A percentile compares a stretch with the other conserved stretches of the same genome.
Conservation (phyloP, 2,888 invertebrate species). For the Drosophila helvetica region DNA sequence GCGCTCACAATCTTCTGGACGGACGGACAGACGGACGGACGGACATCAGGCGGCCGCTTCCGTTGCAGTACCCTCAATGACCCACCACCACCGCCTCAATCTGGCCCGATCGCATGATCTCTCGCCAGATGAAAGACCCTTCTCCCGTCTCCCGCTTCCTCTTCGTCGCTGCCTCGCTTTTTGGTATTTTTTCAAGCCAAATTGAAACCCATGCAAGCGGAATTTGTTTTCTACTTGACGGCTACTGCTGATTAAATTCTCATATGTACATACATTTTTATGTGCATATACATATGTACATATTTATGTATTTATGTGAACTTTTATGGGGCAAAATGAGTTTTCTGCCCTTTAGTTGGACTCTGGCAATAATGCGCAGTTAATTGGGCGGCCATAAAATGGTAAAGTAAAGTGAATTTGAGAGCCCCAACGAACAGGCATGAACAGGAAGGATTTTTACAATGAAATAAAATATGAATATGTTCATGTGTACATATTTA, state of each 20-base stretch:
- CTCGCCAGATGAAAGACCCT: constrained; percentile 4
- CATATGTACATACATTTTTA: not conserved
- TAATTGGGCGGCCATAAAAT: constrained; percentile 50
- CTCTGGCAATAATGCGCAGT: constrained; percentile 32
- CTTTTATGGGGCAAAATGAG: constrained; percentile 21
- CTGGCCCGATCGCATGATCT: constrained; percentile 19
- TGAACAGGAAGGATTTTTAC: not conserved
- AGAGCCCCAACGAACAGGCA: not conserved
- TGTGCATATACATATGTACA: not conserved
- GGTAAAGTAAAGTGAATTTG: constrained; percentile 3
- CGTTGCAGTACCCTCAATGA: constrained; percentile 16
- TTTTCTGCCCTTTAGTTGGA: constrained; percentile 14
- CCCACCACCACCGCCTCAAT: constrained; percentile 4
- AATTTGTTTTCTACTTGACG: constrained; percentile 49
- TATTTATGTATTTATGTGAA: constrained; percentile 3
- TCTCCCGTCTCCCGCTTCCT: constrained; percentile 13
- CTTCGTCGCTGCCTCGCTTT: constrained; percentile 15
- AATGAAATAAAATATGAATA: constrained; percentile 2
- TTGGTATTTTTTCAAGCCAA: constrained; percentile 66
- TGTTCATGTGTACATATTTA: not conserved
- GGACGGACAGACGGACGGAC: not conserved
- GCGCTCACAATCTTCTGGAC: constrained; percentile 1
- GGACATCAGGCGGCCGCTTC: constrained; percentile 11
- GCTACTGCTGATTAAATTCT: constrained; percentile 49
- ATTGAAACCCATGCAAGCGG: constrained; percentile 66